Conservation (phyloP, 2,888 invertebrate genomes). For the Cylloceria caligata region DNA sequence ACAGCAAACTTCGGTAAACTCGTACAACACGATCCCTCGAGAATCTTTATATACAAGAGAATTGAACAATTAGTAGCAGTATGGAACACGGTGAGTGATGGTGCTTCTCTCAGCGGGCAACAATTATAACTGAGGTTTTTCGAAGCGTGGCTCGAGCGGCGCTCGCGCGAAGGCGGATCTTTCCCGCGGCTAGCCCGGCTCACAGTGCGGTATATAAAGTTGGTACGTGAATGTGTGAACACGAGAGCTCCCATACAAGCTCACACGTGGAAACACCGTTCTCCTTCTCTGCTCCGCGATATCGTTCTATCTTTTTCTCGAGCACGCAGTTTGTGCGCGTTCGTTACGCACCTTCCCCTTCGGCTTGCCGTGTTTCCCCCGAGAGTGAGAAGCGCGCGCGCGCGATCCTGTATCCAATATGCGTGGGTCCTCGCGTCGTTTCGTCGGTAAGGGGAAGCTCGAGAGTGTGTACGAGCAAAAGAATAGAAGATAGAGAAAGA, state of each 20-base stretch:
- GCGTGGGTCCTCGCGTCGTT: conserved; percentile 51
- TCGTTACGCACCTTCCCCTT: conserved; percentile 39
- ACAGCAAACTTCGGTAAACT: neutral
- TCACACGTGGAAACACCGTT: conserved; percentile 16
- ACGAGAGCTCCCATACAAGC: neutral
- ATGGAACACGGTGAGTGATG: conserved; percentile 60
- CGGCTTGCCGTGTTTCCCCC: conserved; percentile 10
- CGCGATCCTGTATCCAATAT: conserved; percentile 38
- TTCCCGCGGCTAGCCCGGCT: conserved; percentile 68
- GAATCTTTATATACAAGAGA: neutral
- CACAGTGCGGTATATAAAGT: conserved; percentile 38
- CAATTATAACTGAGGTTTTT: conserved; percentile 85
- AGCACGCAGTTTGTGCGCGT: conserved; percentile 53
- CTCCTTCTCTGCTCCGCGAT: conserved; percentile 36
- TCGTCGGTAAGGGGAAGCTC: conserved; percentile 8
- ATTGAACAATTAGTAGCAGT: conserved; percentile 35
- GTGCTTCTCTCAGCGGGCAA: conserved; percentile 82
- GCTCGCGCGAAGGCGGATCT: conserved; percentile 82
- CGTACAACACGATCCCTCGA: neutral
- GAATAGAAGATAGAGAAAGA: conserved; percentile 7
- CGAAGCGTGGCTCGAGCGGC: conserved; percentile 72
- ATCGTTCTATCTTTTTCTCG: conserved; percentile 28
- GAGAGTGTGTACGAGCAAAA: neutral
- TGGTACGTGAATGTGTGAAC: conserved; percentile 6
- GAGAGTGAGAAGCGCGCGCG: neutral